These are phyloP conservation scores for Agriopis aurantiaria DNA, from an alignment of 2,888 invertebrate genomes.

Conservation along the genomic window DNA sequence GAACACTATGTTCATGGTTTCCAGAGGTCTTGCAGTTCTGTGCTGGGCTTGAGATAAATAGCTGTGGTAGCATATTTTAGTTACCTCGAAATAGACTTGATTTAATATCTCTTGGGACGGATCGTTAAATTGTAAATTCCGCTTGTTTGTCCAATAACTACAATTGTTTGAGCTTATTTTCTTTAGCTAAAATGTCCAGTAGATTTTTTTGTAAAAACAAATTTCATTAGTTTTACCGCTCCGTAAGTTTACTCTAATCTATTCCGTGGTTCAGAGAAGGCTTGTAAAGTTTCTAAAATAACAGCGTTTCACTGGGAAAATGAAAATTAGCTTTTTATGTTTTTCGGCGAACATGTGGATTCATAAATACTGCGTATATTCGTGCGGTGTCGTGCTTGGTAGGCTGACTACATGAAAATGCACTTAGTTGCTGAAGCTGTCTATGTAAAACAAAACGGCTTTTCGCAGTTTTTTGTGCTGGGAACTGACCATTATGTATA, in stretches of 20 bases:
- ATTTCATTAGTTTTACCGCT: too few species aligned
- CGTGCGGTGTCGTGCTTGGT: constrained; percentile 12
- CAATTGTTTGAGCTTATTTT: too few species aligned
- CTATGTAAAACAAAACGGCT: constrained; percentile 8
- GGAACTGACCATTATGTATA: background rate
- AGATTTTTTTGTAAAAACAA: too few species aligned
- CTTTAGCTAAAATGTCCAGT: too few species aligned
- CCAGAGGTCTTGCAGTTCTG: too few species aligned
- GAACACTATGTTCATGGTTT: too few species aligned
- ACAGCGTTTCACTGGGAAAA: background rate
- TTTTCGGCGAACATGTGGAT: constrained; percentile 1
- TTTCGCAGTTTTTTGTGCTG: background rate
- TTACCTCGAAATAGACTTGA: background rate
- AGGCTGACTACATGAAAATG: constrained; percentile 18
- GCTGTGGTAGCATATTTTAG: background rate
- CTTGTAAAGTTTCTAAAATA: background rate
- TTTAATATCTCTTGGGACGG: background rate
- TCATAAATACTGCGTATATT: constrained; percentile 21
- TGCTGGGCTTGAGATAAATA: too few species aligned
- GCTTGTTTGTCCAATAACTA: too few species aligned
- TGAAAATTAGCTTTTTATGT: background rate
- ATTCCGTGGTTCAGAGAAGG: background rate
- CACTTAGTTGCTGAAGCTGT: constrained; percentile 5
- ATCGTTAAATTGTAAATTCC: too few species aligned
- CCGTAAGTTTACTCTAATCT: too few species aligned